Evolutionary conservation across 2,888 invertebrate species (phyloP).

Genomic region (Dyspetes luteomarginatus): DNA sequence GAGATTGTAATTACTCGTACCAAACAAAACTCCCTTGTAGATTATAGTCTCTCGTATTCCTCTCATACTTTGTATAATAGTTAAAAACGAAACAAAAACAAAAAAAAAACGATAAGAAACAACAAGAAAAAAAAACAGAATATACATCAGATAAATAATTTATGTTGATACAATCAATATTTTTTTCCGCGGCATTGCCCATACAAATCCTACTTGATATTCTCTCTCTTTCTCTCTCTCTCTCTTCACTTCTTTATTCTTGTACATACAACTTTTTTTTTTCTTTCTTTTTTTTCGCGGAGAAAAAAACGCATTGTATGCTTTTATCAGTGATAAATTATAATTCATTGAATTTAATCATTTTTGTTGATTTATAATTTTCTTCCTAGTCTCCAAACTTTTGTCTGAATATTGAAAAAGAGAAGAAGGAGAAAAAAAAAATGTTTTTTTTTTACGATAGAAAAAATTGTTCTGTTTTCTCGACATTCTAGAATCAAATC

Average conservation of each 20-base stretch:
- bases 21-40: slow-evolving; percentile 64
- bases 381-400: no score
- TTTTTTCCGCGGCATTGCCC: not conserved
- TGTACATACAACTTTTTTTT: no score
- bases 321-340: no score
- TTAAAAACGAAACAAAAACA: slow-evolving; percentile 66
- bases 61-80: slow-evolving; percentile 77
- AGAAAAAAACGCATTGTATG: no score
- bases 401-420: no score
- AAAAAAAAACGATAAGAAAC: slow-evolving; percentile 47
- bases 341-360: no score
- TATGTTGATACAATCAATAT: slow-evolving; percentile 18
- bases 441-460: no score
- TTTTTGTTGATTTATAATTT: no score
- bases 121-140: slow-evolving; percentile 42
- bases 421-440: no score
- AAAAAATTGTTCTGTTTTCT: no score
- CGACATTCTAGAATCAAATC: no score
- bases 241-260: not conserved
- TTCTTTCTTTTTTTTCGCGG: no score
- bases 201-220: not conserved
- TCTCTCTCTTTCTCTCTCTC: not conserved
- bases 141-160: slow-evolving; percentile 39
- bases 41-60: slow-evolving; percentile 71
- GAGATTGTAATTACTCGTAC: slow-evolving; percentile 73